Evolutionary conservation across 2,888 invertebrate genomes (phyloP), one percentile per base, ranked within the genome.

Genomic region (Stenolophus ochropezus): DNA sequence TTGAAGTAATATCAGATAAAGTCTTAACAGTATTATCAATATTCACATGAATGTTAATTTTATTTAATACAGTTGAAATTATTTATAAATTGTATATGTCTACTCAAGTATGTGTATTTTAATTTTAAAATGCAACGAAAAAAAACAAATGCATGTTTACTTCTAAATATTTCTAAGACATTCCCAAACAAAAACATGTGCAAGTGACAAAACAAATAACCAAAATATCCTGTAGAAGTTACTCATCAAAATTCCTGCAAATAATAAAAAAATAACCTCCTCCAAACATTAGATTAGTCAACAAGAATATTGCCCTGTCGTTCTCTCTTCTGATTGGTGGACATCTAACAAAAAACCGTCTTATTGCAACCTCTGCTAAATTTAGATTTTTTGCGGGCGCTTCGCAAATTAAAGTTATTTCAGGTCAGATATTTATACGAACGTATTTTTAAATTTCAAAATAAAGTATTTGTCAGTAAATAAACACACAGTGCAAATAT

Each of bases 351-450:
- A 42, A 42, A 42, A 42, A 42, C 11, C 33, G 4, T 42, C 33
- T 42, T 42, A 42, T 42, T 42, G 33, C 33, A 42, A 11, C 33
- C 33, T 11, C 4, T 11, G 33, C 33, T 42, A 42, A 42, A 42
- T 8, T 42, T 42, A 42, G 33, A 11, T 42, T 42, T 42, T 42
- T 42, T 42, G 33, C 33, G 33, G 11, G 33, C 33, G 11, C 11
- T 11, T 42, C 33, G 11, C 33, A 69, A 69, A 69, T 69, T 69
- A 61, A 61, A 61, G 61, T 61, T 47, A 49, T 49, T 73, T 49
- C 49, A 47, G 73, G 42, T 73, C 73, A 14, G 73, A 42, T 73
- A 73, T 73, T 73, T 73, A 73, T 4, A 42, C n/a, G 21, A 23
- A 14, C 23, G n/a, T 61, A 61, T 61, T 61, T 61, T 61, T 61